Conservation (phyloP, 1,140 invertebrate species). For the Holcopasites calliopsidis region DNA sequence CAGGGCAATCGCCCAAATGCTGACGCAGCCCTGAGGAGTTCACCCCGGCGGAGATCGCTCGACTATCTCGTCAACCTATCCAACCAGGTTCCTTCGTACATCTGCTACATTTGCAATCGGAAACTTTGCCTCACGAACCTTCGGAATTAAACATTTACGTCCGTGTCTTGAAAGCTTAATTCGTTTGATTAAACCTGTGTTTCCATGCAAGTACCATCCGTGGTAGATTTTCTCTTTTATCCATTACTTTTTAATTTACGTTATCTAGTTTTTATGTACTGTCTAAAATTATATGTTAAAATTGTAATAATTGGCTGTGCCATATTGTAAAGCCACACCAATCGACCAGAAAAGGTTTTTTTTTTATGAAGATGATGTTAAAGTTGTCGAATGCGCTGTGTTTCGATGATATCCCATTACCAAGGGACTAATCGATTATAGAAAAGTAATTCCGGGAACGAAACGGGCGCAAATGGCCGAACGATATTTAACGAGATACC, state of each 20-base stretch:
- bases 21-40: slow-evolving; percentile 60
- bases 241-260: too few species aligned
- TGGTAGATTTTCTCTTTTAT: too few species aligned
- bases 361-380: too few species aligned
- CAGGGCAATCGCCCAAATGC: slow-evolving; percentile 64
- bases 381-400: background rate
- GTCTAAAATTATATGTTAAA: too few species aligned
- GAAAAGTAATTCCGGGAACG: background rate
- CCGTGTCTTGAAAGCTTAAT: slow-evolving; percentile 5
- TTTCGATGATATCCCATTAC: too few species aligned
- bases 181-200: slow-evolving; percentile 2
- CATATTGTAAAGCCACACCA: too few species aligned
- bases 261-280: too few species aligned
- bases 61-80: slow-evolving; percentile 30
- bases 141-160: slow-evolving; percentile 62
- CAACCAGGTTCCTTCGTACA: slow-evolving; percentile 49
- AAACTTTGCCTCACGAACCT: slow-evolving; percentile 48
- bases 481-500: background rate
- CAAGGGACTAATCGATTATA: background rate
- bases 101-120: slow-evolving; percentile 69
- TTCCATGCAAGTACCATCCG: too few species aligned
- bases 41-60: slow-evolving; percentile 46
- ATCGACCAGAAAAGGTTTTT: too few species aligned
- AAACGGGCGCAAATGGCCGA: background rate
- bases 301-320: too few species aligned